Conservation (phyloP, 2,797 vertebrate genomes). For the Chelon labrosus region DNA sequence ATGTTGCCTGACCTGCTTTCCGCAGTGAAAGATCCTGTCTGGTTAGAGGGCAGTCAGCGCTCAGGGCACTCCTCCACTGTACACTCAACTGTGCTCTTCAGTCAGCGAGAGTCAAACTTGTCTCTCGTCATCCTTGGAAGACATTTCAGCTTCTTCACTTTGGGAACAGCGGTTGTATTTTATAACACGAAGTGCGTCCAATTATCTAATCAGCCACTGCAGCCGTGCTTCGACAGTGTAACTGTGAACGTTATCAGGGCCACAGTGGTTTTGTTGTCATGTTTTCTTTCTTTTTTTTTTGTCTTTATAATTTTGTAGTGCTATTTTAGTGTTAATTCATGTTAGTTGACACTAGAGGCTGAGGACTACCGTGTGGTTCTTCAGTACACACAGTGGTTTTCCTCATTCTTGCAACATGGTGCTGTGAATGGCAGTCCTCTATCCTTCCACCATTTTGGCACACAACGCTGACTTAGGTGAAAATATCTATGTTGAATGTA, state of each 20-base stretch:
- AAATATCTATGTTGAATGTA: too few relatives aligned
- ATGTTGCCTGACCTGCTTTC: slow-evolving; percentile 75
- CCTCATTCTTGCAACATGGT: too few relatives aligned
- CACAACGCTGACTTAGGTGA: too few relatives aligned
- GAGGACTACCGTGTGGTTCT: too few relatives aligned
- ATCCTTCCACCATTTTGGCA: too few relatives aligned
- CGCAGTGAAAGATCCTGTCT: slow-evolving; percentile 60
- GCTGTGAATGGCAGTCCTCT: too few relatives aligned
- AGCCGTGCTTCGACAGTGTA: background rate
- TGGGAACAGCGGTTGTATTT: slow-evolving; percentile 40
- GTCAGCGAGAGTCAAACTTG: slow-evolving; percentile 35
- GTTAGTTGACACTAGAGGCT: too few relatives aligned
- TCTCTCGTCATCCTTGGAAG: slow-evolving; percentile 38
- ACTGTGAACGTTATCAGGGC: slow-evolving; percentile 14
- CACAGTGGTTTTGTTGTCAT: background rate
- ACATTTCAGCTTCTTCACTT: slow-evolving; percentile 30
- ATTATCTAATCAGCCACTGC: slow-evolving; percentile 31
- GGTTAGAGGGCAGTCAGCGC: slow-evolving; percentile 40
- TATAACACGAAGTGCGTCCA: slow-evolving; percentile 18
- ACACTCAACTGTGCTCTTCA: slow-evolving; percentile 42
- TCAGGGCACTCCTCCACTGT: slow-evolving; percentile 45
- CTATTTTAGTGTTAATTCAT: too few relatives aligned
- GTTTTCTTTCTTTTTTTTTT: background rate
- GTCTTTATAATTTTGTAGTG: too few relatives aligned
- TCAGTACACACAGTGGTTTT: too few relatives aligned